Conservation (phyloP, 2,113 vertebrate species). For the Leiothrix lutea region DNA sequence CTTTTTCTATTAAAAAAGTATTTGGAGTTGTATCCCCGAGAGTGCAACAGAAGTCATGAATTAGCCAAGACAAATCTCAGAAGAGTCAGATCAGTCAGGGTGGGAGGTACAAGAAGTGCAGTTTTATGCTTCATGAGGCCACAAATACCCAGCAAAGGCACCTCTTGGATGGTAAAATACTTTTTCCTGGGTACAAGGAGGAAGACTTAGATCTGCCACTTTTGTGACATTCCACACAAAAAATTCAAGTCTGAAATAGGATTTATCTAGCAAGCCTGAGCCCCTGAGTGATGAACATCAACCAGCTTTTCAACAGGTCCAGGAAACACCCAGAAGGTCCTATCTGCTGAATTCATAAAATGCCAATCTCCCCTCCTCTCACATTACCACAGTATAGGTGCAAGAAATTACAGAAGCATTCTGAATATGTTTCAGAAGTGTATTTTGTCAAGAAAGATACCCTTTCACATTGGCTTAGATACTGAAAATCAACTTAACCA, state of each 20-base stretch:
- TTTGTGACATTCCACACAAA: neutral
- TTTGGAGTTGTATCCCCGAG: neutral
- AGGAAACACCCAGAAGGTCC: neutral
- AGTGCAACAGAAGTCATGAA: neutral
- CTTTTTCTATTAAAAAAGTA: neutral
- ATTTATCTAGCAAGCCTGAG: neutral
- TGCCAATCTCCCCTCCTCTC: neutral
- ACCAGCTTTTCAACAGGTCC: neutral
- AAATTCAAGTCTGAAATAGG: neutral
- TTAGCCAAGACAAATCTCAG: neutral
- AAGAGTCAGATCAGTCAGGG: neutral
- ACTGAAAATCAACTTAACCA: neutral
- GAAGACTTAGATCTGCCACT: neutral
- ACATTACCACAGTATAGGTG: neutral
- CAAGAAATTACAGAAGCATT: neutral
- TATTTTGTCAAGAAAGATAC: neutral
- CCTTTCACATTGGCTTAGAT: neutral
- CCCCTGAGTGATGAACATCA: neutral
- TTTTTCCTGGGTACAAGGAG: neutral
- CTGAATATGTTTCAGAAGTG: neutral
- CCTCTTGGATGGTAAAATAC: neutral
- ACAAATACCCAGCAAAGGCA: neutral
- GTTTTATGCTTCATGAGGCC: neutral
- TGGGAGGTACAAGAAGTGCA: neutral
- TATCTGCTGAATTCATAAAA: neutral